These are phyloP conservation scores for Pseudochaenichthys georgianus DNA, from an alignment of 2,797 vertebrate species.

Conservation along the genomic window DNA sequence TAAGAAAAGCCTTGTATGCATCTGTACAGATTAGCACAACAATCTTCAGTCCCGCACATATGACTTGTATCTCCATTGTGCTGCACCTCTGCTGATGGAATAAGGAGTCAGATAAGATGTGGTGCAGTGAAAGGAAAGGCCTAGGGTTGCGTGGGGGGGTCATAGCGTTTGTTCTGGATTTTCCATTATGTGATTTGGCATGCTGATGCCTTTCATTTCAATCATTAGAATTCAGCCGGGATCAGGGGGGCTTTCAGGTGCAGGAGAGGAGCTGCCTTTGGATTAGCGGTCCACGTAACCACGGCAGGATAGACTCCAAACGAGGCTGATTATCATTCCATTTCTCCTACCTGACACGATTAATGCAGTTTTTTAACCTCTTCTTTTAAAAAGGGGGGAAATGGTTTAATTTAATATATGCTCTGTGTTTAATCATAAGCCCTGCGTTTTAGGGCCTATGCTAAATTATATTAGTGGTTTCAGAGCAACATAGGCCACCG, in stretches of 20 bases:
- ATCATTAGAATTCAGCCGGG: slow-evolving; percentile 75
- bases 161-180: slow-evolving; percentile 64
- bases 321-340: slow-evolving; percentile 71
- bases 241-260: slow-evolving; percentile 79
- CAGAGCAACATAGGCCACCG: slow-evolving; percentile 43
- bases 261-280: slow-evolving; percentile 63
- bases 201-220: slow-evolving; percentile 74
- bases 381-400: slow-evolving; percentile 28
- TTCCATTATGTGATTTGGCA: slow-evolving; percentile 67
- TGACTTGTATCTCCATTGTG: slow-evolving; percentile 55
- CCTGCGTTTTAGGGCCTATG: slow-evolving; percentile 51
- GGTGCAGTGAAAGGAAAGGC: slow-evolving; percentile 47
- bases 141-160: slow-evolving; percentile 21
- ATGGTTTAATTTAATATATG: slow-evolving; percentile 82
- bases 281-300: slow-evolving; percentile 70
- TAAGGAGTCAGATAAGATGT: slow-evolving; percentile 64
- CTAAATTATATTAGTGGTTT: slow-evolving; percentile 58
- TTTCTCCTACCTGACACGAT: slow-evolving; percentile 75
- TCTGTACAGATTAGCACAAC: slow-evolving; percentile 25
- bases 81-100: slow-evolving; percentile 60
- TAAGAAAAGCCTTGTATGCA: not conserved
- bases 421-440: slow-evolving; percentile 76
- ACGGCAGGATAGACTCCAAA: slow-evolving; percentile 64
- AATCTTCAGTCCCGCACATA: not conserved
- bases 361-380: slow-evolving; percentile 71